Evolutionary conservation across 2,888 invertebrate species (phyloP).

Genomic region (Halocaridina rubra): DNA sequence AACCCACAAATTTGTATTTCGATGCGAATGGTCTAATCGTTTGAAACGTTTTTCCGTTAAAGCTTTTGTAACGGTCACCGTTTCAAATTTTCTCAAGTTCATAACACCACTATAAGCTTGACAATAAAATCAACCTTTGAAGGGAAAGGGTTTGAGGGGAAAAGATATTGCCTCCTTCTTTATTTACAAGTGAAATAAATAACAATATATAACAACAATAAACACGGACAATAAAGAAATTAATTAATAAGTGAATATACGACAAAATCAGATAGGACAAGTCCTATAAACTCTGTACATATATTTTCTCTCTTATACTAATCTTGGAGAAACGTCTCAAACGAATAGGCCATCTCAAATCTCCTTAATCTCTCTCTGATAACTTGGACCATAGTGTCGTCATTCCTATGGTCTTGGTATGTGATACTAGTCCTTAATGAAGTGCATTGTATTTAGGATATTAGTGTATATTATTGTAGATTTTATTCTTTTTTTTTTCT

Average conservation of each 20-base stretch:
- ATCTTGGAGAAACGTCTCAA: no score
- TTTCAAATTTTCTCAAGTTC: no score
- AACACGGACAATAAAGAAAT: background rate
- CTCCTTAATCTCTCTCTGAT: slow-evolving; percentile 12
- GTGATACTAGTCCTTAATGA: slow-evolving; percentile 57
- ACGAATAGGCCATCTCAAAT: slow-evolving; percentile 8
- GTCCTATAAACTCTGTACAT: background rate
- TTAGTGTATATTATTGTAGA: slow-evolving; percentile 16
- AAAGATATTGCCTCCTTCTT: no score
- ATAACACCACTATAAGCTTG: no score
- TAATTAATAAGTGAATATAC: no score
- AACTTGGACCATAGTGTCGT: slow-evolving; percentile 26
- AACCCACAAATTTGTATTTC: no score
- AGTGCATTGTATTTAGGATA: slow-evolving; percentile 49
- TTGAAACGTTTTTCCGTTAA: no score
- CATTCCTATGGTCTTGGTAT: slow-evolving; percentile 25
- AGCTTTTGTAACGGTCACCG: no score
- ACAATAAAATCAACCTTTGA: no score
- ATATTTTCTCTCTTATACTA: no score
- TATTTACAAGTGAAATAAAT: no score
- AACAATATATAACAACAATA: slow-evolving; percentile 44
- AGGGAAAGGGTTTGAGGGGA: no score
- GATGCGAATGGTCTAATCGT: slow-evolving; percentile 14
- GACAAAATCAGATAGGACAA: background rate
- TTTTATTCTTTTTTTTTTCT: slow-evolving; percentile 25